Conservation (phyloP, 2,113 vertebrate genomes). For the Shinisaurus crocodilurus region DNA sequence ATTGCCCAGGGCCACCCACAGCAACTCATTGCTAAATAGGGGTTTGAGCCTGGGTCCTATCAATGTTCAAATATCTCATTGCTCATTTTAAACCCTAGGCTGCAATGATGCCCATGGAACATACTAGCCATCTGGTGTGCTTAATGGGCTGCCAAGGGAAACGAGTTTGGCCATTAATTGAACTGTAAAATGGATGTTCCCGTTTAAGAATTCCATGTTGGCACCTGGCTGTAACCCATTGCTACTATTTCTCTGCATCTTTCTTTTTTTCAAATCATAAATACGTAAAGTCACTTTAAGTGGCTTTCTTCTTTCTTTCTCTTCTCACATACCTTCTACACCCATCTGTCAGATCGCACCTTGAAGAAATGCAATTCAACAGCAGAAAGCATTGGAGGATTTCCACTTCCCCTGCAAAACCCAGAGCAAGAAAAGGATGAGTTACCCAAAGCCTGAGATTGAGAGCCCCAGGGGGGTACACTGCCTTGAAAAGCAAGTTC, state of each 20-base stretch:
- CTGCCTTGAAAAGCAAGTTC: neutral
- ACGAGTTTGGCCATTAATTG: slow-evolving; percentile 53
- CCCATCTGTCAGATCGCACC: neutral
- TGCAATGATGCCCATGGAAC: slow-evolving; percentile 34
- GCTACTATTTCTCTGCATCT: slow-evolving; percentile 24
- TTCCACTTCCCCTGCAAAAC: neutral
- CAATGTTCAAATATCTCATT: neutral
- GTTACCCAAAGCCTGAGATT: neutral
- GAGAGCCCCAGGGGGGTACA: neutral
- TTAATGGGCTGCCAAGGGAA: slow-evolving; percentile 51
- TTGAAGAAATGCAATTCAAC: neutral
- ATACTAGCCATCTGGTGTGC: slow-evolving; percentile 38
- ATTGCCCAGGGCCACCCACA: neutral
- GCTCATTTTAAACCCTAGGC: slow-evolving; percentile 43
- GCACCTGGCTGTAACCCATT: slow-evolving; percentile 5
- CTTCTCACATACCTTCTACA: neutral
- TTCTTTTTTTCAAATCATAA: slow-evolving; percentile 27
- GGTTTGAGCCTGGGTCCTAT: slow-evolving; percentile 4
- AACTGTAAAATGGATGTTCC: slow-evolving; percentile 31
- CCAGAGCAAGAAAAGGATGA: neutral
- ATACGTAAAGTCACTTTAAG: slow-evolving; percentile 29
- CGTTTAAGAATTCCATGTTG: slow-evolving; percentile 31
- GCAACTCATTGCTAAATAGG: neutral
- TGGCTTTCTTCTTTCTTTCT: neutral
- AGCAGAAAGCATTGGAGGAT: neutral